phyloP scores from a whole-genome alignment of 1,140 invertebrate species.

The Drosophila takahashii region DNA sequence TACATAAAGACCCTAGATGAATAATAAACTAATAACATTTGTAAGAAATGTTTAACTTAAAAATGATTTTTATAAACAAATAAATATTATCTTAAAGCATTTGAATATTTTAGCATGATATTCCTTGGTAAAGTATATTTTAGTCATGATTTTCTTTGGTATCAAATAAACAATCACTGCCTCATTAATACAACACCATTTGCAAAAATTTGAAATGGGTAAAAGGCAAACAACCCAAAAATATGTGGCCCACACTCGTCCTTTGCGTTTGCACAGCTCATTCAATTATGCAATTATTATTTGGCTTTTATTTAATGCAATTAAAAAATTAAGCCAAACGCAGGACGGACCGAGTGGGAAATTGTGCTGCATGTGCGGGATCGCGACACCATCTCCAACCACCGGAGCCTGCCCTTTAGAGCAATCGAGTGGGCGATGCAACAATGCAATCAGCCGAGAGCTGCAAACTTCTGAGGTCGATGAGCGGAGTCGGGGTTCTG shows the following conservation, averaged over 20 bases:
- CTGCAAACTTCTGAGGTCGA: conserved; percentile 13
- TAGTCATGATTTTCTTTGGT: no score
- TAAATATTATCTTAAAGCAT: no score
- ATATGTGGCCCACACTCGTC: not conserved
- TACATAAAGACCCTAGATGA: no score
- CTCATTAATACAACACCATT: conserved; percentile 34
- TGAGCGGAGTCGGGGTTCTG: not conserved
- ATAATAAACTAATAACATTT: no score
- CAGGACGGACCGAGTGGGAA: conserved; percentile 4
- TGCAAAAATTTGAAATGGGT: not conserved
- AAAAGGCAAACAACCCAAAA: not conserved
- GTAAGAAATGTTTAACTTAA: no score
- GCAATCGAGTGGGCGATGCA: conserved; percentile 3
- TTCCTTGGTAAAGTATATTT: not conserved
- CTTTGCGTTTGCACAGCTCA: conserved; percentile 14
- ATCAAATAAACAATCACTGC: conserved; percentile 7
- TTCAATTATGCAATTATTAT: conserved; percentile 63
- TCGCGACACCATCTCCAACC: not conserved
- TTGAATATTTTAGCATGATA: no score
- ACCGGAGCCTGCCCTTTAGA: not conserved
- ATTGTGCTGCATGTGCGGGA: conserved; percentile 45
- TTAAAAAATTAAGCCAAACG: conserved; percentile 61
- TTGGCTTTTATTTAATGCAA: conserved; percentile 61
- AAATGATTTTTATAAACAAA: no score
- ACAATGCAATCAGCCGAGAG: conserved; percentile 53